Base-by-base conservation (phyloP, 64 coral and sea anemone genomes). In the Orbicella faveolata region DNA sequence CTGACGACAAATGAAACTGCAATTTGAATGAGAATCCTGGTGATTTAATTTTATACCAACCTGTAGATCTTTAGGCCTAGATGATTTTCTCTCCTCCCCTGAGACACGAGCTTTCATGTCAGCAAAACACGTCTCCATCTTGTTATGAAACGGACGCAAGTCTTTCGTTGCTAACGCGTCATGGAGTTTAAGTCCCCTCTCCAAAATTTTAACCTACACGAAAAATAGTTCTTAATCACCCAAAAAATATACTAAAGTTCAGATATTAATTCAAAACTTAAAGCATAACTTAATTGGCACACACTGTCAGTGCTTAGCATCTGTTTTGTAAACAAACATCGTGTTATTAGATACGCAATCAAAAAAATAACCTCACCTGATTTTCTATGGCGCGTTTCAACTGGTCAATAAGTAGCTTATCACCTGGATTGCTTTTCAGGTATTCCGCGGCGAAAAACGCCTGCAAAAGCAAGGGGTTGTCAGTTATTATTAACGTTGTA, bases 91-190 rank as follows among this genome's bases (percentile, higher is more conserved):
- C 63, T 90, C 88, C 30, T 93, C 91, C 53, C 94, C 94, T 4
- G 91, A 88, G 12, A 96, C 81, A 44, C 90, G 89, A 79, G 79
- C 79, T n/a, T 91, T 90, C 95, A 96, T 96, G 0, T 89, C 90
- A 25, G 92, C 77, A 48, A 93, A 96, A 35, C 77, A 89, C 4
- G 61, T 78, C 15, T 87, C 92, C 95, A 96, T 91, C 79, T 96
- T 96, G 7, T 93, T 51, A 64, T 96, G 95, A 73, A 96, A 96
- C 14, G 95, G 95, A 61, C 79, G 80, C 25, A 96, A 74, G 30
- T 86, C 69, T 81, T 65, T 77, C 11, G 95, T 96, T 16, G 90
- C n/a, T 62, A 93, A 73, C 10, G 74, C 83, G 2, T 88, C 88
- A 37, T 96, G 95, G 53, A 96, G 91, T 16, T 88, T 73, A 64